Percentiles rank a stretch among this genome's conserved stretches.
These are phyloP conservation scores for Pseudonaja textilis DNA, from an alignment of 2,113 vertebrate species.

Conservation along the genomic window DNA sequence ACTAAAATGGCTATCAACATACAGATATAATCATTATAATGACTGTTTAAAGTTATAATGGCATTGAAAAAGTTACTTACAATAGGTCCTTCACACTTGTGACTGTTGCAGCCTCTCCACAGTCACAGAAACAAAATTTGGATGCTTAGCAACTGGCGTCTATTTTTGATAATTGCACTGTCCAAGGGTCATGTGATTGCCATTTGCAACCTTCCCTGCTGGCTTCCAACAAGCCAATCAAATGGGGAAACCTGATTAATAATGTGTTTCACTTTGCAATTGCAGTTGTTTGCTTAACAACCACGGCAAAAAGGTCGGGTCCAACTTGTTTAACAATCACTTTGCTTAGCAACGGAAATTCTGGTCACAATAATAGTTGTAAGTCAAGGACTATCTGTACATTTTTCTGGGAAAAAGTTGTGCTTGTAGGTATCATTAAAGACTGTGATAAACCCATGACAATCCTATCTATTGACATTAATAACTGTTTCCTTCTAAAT, in stretches of 20 bases:
- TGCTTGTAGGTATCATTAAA: background rate
- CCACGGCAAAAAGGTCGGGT: background rate
- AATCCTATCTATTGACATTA: background rate
- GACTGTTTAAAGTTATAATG: background rate
- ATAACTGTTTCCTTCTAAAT: background rate
- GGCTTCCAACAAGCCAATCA: background rate
- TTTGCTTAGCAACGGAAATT: background rate
- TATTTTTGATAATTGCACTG: background rate
- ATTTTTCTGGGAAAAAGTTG: background rate
- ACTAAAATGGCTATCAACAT: background rate
- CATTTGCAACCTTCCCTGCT: background rate
- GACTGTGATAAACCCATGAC: background rate
- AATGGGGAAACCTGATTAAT: background rate
- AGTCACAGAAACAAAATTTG: background rate
- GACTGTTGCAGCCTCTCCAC: background rate
- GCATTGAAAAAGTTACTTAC: background rate
- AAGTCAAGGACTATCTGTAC: background rate
- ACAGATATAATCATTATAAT: background rate
- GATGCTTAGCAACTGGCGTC: background rate
- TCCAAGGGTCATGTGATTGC: background rate
- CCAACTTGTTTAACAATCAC: background rate
- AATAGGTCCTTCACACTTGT: background rate
- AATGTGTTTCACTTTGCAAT: background rate
- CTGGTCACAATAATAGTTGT: background rate
- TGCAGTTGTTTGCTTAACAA: background rate